A percentile compares a stretch with the other conserved stretches of the same genome.
Conservation (phyloP, 1,140 invertebrate species). For the Littorina saxatilis region DNA sequence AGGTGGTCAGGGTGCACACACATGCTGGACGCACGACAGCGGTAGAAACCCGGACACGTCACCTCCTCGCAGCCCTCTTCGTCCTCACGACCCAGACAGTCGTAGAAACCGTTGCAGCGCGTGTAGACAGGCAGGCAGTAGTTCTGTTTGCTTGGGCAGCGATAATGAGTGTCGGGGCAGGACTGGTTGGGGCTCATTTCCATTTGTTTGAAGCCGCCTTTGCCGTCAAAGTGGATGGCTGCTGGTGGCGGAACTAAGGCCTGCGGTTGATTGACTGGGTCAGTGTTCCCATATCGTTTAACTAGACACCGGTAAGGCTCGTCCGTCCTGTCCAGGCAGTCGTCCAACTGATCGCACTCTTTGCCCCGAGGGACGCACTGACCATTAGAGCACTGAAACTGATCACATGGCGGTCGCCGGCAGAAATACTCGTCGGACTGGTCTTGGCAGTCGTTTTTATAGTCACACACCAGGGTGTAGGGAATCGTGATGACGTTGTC, state of each 20-base stretch:
- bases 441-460: neutral
- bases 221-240: neutral
- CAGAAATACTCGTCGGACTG: neutral
- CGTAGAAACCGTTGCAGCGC: too few species aligned
- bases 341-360: neutral
- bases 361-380: neutral
- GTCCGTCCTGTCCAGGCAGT: neutral
- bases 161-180: neutral
- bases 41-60: too few species aligned
- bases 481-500: neutral
- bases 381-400: neutral
- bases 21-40: too few species aligned
- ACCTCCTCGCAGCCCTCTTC: too few species aligned
- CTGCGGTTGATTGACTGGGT: neutral
- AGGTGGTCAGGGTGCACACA: too few species aligned
- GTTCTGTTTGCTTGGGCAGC: neutral
- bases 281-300: neutral
- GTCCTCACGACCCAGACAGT: too few species aligned
- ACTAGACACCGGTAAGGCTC: neutral
- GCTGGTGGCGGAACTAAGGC: neutral
- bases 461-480: constrained; percentile 5
- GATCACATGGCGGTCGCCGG: neutral
- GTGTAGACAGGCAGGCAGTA: too few species aligned
- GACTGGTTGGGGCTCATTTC: neutral
- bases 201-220: neutral